Evolutionary conservation across 2,888 invertebrate genomes (phyloP).

Genomic region (Leptopterna dolabrata): DNA sequence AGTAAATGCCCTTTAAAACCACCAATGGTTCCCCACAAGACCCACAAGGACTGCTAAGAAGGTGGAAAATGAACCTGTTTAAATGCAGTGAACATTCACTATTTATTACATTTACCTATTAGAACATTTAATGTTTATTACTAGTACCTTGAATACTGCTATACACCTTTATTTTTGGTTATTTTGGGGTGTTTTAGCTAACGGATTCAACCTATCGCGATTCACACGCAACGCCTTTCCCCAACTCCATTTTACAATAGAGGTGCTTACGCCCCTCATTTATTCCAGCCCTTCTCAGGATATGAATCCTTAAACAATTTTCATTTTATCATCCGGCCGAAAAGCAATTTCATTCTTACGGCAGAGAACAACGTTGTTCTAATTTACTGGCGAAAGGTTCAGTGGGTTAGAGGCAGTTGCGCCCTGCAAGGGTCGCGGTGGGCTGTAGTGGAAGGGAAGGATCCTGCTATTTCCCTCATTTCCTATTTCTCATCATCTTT

Average conservation of each 20-base stretch:
- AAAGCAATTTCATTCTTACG: conserved; percentile 11
- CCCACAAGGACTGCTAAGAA: too few relatives aligned
- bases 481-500: neutral
- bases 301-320: neutral
- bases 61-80: too few relatives aligned
- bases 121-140: too few relatives aligned
- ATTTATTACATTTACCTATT: too few relatives aligned
- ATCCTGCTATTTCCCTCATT: neutral
- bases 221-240: neutral
- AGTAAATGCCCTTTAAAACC: too few relatives aligned
- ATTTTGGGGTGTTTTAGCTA: too few relatives aligned
- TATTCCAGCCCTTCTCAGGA: neutral
- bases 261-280: neutral
- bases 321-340: neutral
- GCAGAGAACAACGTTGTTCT: neutral
- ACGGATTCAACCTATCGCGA: neutral
- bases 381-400: neutral
- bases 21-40: too few relatives aligned
- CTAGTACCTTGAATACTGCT: too few relatives aligned
- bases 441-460: too few relatives aligned
- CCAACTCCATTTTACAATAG: neutral
- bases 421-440: neutral
- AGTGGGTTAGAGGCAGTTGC: neutral
- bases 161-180: too few relatives aligned
- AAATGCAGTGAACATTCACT: too few relatives aligned